Evolutionary conservation across 2,888 invertebrate species (phyloP), one percentile per base, ranked within the genome.

Genomic region (Pammene fasciana): DNA sequence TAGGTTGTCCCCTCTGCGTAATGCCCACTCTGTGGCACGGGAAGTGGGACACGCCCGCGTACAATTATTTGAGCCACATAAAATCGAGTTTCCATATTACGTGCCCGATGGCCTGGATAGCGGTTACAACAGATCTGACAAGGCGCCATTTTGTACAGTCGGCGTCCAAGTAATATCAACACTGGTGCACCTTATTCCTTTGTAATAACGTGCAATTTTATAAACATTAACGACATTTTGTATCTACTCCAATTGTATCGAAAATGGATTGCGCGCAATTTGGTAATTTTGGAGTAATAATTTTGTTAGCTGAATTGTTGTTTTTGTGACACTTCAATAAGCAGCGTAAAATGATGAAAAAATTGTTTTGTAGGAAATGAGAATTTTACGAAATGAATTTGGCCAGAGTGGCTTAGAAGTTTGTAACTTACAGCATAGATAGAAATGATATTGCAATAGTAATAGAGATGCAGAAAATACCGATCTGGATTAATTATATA

Each of bases 31-130:
- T 68, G 0, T 65, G 64, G 36, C 57, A 18, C 59, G 46, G 54
- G 70, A 65, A 70, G 70, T 70, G 60, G 60, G 70, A 55, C 70
- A 52, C 70, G 70, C 70, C 54, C 48, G 70, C 65, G 70, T 54
- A 70, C 70, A 65, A 60, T 68, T 65, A 68, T 70, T 70, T 70
- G 70, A 70, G 70, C 70, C 48, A 70, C 70, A 70, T 70, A 70
- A 70, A 70, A 65, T 70, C 65, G 70, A 70, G 70, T 70, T 70
- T 70, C 48, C 65, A 70, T 70, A 65, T 70, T 70, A 70, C 70
- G 65, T 60, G 70, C 65, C 65, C 65, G 45, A 70, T 70, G 70
- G 70, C 70, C 70, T 65, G 65, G 54, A 65, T 70, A 54, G 61
- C 6, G n/a, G 41, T 70, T 70, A 60, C 70, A 60, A 70, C 65